Evolutionary conservation across 2,797 vertebrate genomes (phyloP).

Genomic region (Leptoclinus maculatus): DNA sequence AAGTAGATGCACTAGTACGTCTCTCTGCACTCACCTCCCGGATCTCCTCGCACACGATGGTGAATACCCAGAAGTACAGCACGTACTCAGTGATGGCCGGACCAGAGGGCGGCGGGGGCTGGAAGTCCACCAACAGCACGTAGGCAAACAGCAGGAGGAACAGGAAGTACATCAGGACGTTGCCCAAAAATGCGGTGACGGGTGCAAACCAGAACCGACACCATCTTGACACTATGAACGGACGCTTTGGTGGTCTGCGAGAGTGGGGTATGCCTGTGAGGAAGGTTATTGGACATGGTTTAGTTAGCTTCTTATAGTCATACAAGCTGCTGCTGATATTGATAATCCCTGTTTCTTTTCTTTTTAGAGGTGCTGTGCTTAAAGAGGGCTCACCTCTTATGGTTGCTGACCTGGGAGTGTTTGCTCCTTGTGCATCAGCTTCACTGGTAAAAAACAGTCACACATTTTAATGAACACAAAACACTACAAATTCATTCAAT

Average conservation of each 20-base stretch:
- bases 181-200: conserved; percentile 90
- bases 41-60: conserved; percentile 92
- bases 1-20: not conserved
- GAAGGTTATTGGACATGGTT: not conserved
- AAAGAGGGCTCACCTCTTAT: conserved; percentile 57
- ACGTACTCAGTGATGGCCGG: conserved; percentile 80
- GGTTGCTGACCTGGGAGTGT: conserved; percentile 20
- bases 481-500: not conserved
- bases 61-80: conserved; percentile 94
- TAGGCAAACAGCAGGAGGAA: conserved; percentile 92
- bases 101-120: conserved; percentile 67
- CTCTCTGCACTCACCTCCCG: conserved; percentile 80
- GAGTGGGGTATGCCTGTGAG: conserved; percentile 36
- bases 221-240: conserved; percentile 85
- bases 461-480: conserved; percentile 3
- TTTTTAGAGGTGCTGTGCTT: not conserved
- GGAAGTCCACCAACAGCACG: conserved; percentile 88
- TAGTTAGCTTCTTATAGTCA: not conserved
- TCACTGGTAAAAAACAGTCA: conserved; percentile 61
- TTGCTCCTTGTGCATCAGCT: conserved; percentile 28
- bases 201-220: conserved; percentile 92
- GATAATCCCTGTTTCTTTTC: not conserved
- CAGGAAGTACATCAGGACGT: conserved; percentile 93
- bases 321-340: not conserved
- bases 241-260: conserved; percentile 53